A percentile compares a stretch with the other conserved stretches of the same genome.
Conservation (phyloP, 2,888 invertebrate species). For the Itoplectis maculator region DNA sequence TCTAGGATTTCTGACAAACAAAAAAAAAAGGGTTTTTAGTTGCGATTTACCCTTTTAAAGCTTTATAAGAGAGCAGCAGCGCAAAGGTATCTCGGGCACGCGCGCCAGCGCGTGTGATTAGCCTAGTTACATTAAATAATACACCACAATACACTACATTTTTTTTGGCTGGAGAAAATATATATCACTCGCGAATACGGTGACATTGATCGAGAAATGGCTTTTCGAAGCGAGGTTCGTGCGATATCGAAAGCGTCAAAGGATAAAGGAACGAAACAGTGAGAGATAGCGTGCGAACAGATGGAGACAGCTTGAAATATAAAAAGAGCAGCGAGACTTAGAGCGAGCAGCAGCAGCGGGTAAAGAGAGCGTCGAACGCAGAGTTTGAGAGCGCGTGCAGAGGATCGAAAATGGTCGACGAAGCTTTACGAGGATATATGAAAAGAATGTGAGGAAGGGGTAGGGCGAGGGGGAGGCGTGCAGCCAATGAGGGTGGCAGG, state of each 20-base stretch:
- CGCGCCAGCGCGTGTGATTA: too few relatives aligned
- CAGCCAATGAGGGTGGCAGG: background rate
- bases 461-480: too few relatives aligned
- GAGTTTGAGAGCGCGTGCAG: slow-evolving; percentile 1
- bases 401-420: slow-evolving; percentile 25
- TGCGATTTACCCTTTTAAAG: too few relatives aligned
- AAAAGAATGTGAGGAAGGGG: background rate
- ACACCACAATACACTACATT: too few relatives aligned
- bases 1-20: too few relatives aligned
- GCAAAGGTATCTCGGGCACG: too few relatives aligned
- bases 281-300: slow-evolving; percentile 3
- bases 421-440: slow-evolving; percentile 17
- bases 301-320: slow-evolving; percentile 11
- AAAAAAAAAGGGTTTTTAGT: too few relatives aligned
- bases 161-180: too few relatives aligned
- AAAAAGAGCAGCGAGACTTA: background rate
- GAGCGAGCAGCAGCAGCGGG: slow-evolving; percentile 33
- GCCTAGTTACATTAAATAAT: too few relatives aligned
- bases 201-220: background rate
- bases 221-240: slow-evolving; percentile 1
- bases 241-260: background rate
- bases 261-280: background rate
- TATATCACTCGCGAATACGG: background rate
- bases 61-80: too few relatives aligned
- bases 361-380: slow-evolving; percentile 19